Base-by-base conservation (phyloP, 2,797 vertebrate genomes). In the Sebastes vulpes region DNA sequence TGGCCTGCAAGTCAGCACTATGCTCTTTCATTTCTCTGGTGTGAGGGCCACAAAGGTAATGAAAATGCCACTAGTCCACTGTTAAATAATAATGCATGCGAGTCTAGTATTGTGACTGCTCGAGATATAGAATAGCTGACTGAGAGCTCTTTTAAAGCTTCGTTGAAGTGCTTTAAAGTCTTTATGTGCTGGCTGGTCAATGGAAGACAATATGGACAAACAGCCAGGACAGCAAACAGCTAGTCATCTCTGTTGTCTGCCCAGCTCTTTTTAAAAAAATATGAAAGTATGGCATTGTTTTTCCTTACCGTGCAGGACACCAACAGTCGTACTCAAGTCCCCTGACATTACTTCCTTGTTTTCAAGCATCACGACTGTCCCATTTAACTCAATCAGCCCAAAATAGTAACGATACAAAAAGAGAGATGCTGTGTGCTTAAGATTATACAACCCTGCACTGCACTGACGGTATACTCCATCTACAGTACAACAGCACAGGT, bases 81-180 rank as follows among this genome's bases (percentile, higher is more conserved):
- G 35, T 87, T 86, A 72, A 65, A 82, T 38, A 64, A 63, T 54
- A 79, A 72, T 78, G 32, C 71, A 82, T 70, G 18, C 56, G 38
- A 59, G 46, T 69, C 14, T 16, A 20, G 38, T 18, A 21, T 38
- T 63, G 57, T 71, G 69, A 53, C 60, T 46, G 71, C 61, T 69
- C 9, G 3, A 76, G 42, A 38, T 35, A 60, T 28, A 56, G 25
- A 72, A 68, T 52, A 25, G 14, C 69, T 71, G 29, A 31, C 50
- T 61, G 58, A 81, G 73, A 79, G 72, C 46, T 63, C 25, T 32
- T 72, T 67, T 25, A 14, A 60, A 79, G 58, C 74, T 80, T 81
- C 53, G 32, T 21, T 66, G 16, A 29, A 54, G 69, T 35, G 59
- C 35, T 82, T 56, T 81, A 28, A 64, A 52, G 71, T 52, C 78